Conservation (phyloP, 1,140 invertebrate species). For the Xylocopa sonorina region DNA sequence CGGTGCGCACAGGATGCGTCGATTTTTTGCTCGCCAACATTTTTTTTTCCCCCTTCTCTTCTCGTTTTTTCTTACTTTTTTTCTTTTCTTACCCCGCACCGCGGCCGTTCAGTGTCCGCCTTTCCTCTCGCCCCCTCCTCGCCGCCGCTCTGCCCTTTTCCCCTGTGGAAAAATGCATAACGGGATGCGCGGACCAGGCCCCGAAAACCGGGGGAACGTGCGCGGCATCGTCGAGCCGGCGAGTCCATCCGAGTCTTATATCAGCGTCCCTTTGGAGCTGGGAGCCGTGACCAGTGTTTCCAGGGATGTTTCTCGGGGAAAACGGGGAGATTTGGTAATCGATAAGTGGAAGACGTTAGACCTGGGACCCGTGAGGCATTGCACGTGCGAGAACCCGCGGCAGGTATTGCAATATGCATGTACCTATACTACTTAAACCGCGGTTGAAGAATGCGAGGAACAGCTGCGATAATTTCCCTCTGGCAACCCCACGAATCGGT, state of each 20-base stretch:
- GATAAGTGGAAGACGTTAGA: background rate
- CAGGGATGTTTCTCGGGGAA: background rate
- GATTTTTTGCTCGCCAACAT: slow-evolving; percentile 58
- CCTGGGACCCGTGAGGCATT: accelerated
- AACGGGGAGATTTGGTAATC: background rate
- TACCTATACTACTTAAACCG: too few relatives aligned
- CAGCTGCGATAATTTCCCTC: background rate
- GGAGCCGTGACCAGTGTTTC: background rate
- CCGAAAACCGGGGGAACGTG: slow-evolving; percentile 57
- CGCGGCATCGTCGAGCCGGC: slow-evolving; percentile 54
- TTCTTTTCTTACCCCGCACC: slow-evolving; percentile 7
- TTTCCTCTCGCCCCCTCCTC: slow-evolving; percentile 31
- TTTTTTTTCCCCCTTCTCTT: slow-evolving; percentile 35
- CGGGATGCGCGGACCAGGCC: slow-evolving; percentile 63
- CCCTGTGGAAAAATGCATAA: slow-evolving; percentile 72
- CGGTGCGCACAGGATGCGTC: slow-evolving; percentile 61
- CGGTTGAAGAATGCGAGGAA: background rate
- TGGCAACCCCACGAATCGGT: background rate
- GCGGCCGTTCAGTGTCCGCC: background rate
- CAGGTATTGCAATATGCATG: background rate
- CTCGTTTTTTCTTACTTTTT: too few relatives aligned
- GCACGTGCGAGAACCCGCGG: accelerated
- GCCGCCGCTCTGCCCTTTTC: slow-evolving; percentile 7
- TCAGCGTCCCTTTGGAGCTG: slow-evolving; percentile 8
- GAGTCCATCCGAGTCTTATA: slow-evolving; percentile 12